These are phyloP conservation scores for Hylaea fasciaria DNA, from an alignment of 2,888 invertebrate genomes.

Conservation along the genomic window DNA sequence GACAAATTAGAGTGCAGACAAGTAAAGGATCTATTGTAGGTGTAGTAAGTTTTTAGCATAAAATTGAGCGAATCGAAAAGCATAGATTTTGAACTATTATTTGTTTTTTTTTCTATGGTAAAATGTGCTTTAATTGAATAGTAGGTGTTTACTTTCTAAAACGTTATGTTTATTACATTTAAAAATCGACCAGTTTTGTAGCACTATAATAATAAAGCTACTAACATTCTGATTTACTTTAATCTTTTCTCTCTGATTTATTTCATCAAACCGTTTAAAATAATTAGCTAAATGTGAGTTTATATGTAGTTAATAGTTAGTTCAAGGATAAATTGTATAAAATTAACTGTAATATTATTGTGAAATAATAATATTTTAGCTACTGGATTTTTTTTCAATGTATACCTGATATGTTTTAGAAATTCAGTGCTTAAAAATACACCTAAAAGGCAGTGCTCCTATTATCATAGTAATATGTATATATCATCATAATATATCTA, in stretches of 20 bases:
- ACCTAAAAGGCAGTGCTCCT: conserved; percentile 63
- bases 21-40: conserved; percentile 23
- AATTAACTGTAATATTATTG: neutral
- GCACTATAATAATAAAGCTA: conserved; percentile 51
- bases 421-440: conserved; percentile 47
- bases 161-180: conserved; percentile 18
- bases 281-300: neutral
- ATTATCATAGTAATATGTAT: conserved; percentile 33
- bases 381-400: conserved; percentile 19
- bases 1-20: conserved; percentile 68
- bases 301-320: too few species aligned
- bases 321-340: neutral
- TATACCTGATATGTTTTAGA: conserved; percentile 46
- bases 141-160: conserved; percentile 13
- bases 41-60: conserved; percentile 8
- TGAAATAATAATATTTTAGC: conserved; percentile 2
- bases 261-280: too few species aligned
- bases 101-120: conserved; percentile 6
- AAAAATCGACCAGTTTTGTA: conserved; percentile 31
- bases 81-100: conserved; percentile 16
- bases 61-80: conserved; percentile 25
- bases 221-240: conserved; percentile 28
- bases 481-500: conserved; percentile 43
- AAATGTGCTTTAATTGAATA: conserved; percentile 19
- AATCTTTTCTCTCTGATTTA: too few species aligned